Evolutionary conservation across 1,140 invertebrate genomes (phyloP), one percentile per base, ranked within the genome.

Genomic region (Triops cancriformis): DNA sequence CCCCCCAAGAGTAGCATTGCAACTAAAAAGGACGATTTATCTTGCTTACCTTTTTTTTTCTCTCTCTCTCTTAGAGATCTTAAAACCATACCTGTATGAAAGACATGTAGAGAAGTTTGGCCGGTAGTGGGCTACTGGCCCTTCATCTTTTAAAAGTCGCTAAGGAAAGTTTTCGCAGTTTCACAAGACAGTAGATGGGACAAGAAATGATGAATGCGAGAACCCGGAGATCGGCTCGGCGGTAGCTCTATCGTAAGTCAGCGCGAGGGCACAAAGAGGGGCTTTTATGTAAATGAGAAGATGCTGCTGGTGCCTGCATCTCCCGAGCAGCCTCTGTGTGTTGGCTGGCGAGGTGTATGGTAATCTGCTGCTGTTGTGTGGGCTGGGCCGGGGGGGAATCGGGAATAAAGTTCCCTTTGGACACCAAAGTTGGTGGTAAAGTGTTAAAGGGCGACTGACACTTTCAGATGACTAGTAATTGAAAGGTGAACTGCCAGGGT

Each of bases 241-340:
- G 51, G 51, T 64, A 64, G 51, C 51, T 64, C 18, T 64, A 18
- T 64, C 51, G 51, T 64, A 64, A 64, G 51, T 64, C 51, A 64
- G 51, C 51, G 51, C 51, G 9, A 64, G 6, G 51, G 51, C 51
- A 64, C 51, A 64, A 64, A 64, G 14, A 64, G 51, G 51, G 51
- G 51, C 51, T 64, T 64, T 64, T 64, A 64, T 64, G 51, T 23
- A 64, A 64, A 64, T 64, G 51, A 64, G 51, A 64, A 2, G 51
- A 64, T 64, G 51, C 51, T 64, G 51, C 51, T 64, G 51, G 51
- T 64, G 51, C 51, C 51, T 64, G 51, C 51, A 64, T 64, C 51
- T 64, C 51, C 51, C 7, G 2, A 37, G 31, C 31, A 37, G 31
- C 31, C 31, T 37, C 31, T 37, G 31, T 37, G 31, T 37, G 31